Percentiles rank a stretch among this genome's conserved stretches.
phyloP scores from a whole-genome alignment of 1,140 invertebrate genomes.

The Lucilia cuprina region DNA sequence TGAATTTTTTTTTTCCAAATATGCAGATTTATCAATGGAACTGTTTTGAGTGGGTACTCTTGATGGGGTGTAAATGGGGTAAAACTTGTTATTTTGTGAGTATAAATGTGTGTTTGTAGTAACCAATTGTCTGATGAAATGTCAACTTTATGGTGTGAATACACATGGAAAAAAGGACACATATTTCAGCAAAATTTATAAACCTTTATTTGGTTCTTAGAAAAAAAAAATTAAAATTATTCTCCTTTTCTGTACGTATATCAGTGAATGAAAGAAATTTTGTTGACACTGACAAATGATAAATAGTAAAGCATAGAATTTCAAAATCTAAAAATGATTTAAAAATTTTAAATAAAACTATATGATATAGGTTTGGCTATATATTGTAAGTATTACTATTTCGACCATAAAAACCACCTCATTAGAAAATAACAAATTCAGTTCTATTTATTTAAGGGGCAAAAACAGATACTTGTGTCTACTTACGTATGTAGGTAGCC shows the following conservation, averaged over 20 bases:
- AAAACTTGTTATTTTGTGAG: not conserved
- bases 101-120: not conserved
- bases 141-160: not conserved
- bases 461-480: too few relatives aligned
- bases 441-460: not conserved
- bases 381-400: not conserved
- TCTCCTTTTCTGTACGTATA: not conserved
- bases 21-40: slow-evolving; percentile 18
- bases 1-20: not conserved
- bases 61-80: not conserved
- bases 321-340: not conserved
- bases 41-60: not conserved
- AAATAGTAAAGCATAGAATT: not conserved
- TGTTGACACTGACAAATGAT: not conserved
- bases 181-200: not conserved
- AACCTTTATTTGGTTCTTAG: not conserved
- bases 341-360: not conserved
- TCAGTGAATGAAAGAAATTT: too few relatives aligned
- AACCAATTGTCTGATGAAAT: not conserved
- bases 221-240: not conserved
- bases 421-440: not conserved
- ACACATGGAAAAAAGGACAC: not conserved
- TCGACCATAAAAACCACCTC: not conserved
- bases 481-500: too few relatives aligned
- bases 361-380: not conserved